These are phyloP conservation scores for Nycteola revayana DNA, from an alignment of 2,888 invertebrate genomes.

Conservation along the genomic window DNA sequence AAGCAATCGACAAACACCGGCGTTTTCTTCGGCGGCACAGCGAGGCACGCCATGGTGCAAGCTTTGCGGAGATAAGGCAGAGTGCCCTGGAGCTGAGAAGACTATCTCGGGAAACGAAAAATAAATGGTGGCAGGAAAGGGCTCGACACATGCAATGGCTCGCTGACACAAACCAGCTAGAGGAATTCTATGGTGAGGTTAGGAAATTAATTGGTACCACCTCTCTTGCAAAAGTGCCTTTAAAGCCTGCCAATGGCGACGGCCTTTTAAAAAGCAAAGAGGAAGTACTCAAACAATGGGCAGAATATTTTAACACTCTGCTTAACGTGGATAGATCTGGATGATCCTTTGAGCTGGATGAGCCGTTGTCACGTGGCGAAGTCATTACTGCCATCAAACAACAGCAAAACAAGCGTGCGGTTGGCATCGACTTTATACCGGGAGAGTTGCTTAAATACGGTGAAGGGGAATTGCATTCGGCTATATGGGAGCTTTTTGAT, in stretches of 20 bases:
- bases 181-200: too few species aligned
- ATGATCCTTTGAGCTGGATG: background rate
- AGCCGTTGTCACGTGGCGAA: background rate
- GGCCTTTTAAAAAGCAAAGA: background rate
- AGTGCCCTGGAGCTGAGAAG: background rate
- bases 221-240: background rate
- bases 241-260: background rate
- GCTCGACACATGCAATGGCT: too few species aligned
- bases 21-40: background rate
- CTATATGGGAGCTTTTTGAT: background rate
- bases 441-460: constrained; percentile 1
- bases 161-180: too few species aligned
- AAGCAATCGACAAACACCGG: background rate
- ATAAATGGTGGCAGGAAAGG: background rate
- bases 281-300: background rate
- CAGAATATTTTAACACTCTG: background rate
- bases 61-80: background rate
- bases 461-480: background rate
- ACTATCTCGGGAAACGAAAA: background rate
- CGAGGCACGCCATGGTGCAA: background rate
- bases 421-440: background rate
- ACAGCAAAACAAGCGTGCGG: constrained; percentile 1
- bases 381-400: background rate
- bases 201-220: too few species aligned
- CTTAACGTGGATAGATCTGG: background rate